Evolutionary conservation across 2,113 vertebrate species (phyloP).

Genomic region (Parotia lawesii): DNA sequence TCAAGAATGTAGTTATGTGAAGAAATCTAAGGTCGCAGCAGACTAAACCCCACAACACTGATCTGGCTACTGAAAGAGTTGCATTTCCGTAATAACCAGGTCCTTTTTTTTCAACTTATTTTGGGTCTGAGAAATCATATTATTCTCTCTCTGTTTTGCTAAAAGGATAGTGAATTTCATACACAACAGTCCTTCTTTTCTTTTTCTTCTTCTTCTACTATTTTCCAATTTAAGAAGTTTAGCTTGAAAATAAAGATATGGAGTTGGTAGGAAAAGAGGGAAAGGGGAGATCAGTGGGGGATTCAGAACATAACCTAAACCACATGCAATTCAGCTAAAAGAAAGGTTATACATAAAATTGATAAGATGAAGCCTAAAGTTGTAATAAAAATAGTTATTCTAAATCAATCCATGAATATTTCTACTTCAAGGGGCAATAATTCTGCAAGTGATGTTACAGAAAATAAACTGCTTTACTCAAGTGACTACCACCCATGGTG

Average conservation of each 20-base stretch:
- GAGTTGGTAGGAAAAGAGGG: neutral
- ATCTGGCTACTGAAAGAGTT: slow-evolving; percentile 21
- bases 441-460: neutral
- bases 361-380: neutral
- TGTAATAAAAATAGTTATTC: neutral
- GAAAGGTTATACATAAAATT: neutral
- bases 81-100: neutral
- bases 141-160: neutral
- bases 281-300: neutral
- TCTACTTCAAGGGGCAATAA: neutral
- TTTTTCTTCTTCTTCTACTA: neutral
- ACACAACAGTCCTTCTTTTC: neutral
- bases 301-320: neutral
- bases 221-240: neutral
- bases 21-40: neutral
- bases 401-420: neutral
- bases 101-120: neutral
- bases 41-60: neutral
- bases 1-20: neutral
- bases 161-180: neutral
- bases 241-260: neutral
- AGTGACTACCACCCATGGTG: neutral
- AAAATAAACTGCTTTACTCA: neutral
- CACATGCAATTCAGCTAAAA: neutral
- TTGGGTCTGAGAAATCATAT: neutral